Evolutionary conservation across 2,888 invertebrate species (phyloP), one percentile per base, ranked within the genome.

Genomic region (Pammene fasciana): DNA sequence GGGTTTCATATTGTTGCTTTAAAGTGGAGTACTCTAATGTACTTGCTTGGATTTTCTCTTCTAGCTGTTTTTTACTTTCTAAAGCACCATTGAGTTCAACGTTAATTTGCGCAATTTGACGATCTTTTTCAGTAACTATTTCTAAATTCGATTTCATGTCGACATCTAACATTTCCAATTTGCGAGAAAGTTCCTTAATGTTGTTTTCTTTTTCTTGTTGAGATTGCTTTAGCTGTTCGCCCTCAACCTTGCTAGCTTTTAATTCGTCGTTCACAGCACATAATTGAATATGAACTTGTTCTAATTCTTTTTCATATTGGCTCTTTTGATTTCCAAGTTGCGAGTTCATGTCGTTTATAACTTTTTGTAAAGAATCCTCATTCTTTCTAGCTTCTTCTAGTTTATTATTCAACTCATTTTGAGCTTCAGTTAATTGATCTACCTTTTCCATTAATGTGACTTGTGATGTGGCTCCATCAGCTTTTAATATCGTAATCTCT

Each of bases 371-470:
- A 0, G 87, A 90, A 74, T 91, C 90, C 81, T 93, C 92, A 66
- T 93, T 87, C 78, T 87, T 88, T 72, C 86, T 86, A 62, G 94
- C 92, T 79, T 90, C 89, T 79, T 93, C 93, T 26, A 90, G 75
- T 80, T 93, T 89, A 72, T 91, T 88, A 75, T 88, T 89, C 46
- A 93, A 82, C 72, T 93, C 92, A 73, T 92, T 90, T 75, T 92
- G 90, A 13, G 92, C 92, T 76, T 88, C 89, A 64, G 90, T 88
- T 52, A 93, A 75, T 78, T 91, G 90, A 68, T 93, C 92, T 56
- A 93, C 88, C 73, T 93, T 89, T 79, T 92, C 89, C 84, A 93
- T 91, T 66, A 93, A 78, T 75, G 92, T 90, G 0, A 88, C 85
- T 83, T 90, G 88, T 5, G 91, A 90, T 55, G 90, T 86, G 46